phyloP scores from a whole-genome alignment of 1,140 invertebrate genomes.

The Plectrocnemia conspersa region DNA sequence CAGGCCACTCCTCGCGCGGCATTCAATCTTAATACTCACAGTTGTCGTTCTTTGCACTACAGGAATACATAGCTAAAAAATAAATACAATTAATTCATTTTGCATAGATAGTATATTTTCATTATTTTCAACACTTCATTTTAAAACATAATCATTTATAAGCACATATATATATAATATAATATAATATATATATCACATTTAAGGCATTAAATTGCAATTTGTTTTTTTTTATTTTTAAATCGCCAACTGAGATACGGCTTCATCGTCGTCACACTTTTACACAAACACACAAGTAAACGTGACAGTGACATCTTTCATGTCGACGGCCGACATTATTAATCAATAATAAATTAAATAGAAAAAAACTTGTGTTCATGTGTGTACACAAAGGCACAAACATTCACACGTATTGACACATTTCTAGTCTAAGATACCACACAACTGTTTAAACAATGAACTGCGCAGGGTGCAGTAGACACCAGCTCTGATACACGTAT shows the following conservation, averaged over 20 bases:
- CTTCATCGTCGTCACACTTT: too few relatives aligned
- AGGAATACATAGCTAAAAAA: too few relatives aligned
- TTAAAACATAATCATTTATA: conserved; percentile 15
- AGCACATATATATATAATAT: too few relatives aligned
- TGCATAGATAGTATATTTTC: conserved; percentile 5
- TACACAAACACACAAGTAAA: conserved; percentile 2
- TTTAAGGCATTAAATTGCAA: conserved; percentile 23
- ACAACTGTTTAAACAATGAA: conserved; percentile 2
- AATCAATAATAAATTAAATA: conserved; percentile 4
- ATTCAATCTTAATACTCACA: too few relatives aligned
- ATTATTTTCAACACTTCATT: conserved; percentile 12
- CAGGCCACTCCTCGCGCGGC: too few relatives aligned
- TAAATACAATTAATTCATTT: conserved; percentile 3
- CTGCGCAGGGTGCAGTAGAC: too few relatives aligned
- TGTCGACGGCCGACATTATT: background rate
- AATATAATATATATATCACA: too few relatives aligned
- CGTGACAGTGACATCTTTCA: background rate
- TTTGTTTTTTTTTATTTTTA: conserved; percentile 7
- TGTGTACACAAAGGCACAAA: background rate
- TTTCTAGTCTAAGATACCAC: background rate
- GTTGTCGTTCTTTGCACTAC: too few relatives aligned
- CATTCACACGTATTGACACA: conserved; percentile 2
- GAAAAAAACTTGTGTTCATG: background rate
- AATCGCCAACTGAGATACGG: too few relatives aligned
- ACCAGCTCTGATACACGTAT: background rate